Base-by-base conservation (phyloP, 2,797 vertebrate genomes). In the Dicrostonyx torquatus region DNA sequence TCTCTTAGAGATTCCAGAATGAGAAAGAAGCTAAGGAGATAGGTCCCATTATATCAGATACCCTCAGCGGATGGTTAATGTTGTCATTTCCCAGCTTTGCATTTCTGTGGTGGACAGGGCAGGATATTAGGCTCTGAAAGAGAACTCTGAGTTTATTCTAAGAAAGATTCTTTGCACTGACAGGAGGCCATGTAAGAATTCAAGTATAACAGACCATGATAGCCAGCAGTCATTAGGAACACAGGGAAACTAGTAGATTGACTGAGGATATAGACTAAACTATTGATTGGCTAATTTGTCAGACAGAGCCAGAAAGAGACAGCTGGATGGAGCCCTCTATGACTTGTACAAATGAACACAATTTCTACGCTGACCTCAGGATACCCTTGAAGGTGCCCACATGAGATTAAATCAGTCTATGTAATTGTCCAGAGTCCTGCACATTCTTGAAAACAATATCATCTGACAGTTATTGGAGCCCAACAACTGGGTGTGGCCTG, bases 381-480 rank as follows among this genome's bases (percentile, higher is more conserved):
- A 26, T 40, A 26, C 31, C 48, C 89, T 95, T 24, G 83, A 53
- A 13, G 13, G 3, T 78, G 31, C 1, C 34, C 34, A 45, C 8
- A 85, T 77, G 75, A 92, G 78, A 80, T 60, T 92, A 72, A 5
- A 66, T 66, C 18, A 43, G 2, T 40, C 34, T 73, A 24, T 68
- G 50, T 26, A 53, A 17, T 20, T 85, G 48, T 90, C 48, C 5
- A 29, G 5, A 12, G 29, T 66, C 6, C 50, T 43, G 58, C 12
- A 72, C 72, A 50, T 64, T 88, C 15, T 17, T 93, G 78, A 92
- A 95, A 79, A 93, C 26, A 89, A 64, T 43, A 58, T 93, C 58
- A 80, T 18, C 29, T 80, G 73, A 12, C 37, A 87, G 29, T 82
- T 92, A 78, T 6, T 75, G 50, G 73, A 89, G 43, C 43, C 48